These are phyloP conservation scores for Busseola fusca DNA, from an alignment of 2,888 invertebrate species.

Conservation along the genomic window DNA sequence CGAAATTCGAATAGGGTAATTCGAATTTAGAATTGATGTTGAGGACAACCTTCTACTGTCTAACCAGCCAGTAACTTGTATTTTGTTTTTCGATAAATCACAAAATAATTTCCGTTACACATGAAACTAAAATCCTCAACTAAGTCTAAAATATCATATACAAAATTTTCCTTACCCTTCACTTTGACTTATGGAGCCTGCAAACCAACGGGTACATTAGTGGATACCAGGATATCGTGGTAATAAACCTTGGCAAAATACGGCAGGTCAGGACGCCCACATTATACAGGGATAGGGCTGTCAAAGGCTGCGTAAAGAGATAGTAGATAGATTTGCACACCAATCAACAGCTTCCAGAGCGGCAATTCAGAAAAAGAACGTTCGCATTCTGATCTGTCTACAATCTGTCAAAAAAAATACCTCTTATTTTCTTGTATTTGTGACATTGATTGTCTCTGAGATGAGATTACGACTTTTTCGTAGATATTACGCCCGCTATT, in stretches of 20 bases:
- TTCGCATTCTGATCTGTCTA: background rate
- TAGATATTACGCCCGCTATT: background rate
- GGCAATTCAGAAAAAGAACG: background rate
- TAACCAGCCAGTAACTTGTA: background rate
- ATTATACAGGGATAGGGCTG: conserved; percentile 37
- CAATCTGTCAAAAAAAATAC: background rate
- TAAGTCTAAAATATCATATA: conserved; percentile 38
- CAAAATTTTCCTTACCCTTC: conserved; percentile 37
- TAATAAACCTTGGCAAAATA: conserved; percentile 68
- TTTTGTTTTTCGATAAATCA: conserved; percentile 7
- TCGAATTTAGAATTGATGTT: background rate
- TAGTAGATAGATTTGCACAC: background rate
- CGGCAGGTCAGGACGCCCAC: conserved; percentile 53
- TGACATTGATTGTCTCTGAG: background rate
- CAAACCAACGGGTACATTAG: conserved; percentile 60
- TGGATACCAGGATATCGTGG: conserved; percentile 61
- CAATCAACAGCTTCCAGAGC: background rate
- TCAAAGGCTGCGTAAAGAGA: background rate
- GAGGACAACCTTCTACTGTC: background rate
- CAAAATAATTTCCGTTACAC: conserved; percentile 30
- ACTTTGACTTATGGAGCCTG: conserved; percentile 46
- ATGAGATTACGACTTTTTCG: background rate
- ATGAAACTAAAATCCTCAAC: conserved; percentile 25
- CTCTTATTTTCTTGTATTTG: background rate
- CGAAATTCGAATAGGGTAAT: too few relatives aligned